Conservation (phyloP, 2,113 vertebrate genomes). For the Diglossa brunneiventris region DNA sequence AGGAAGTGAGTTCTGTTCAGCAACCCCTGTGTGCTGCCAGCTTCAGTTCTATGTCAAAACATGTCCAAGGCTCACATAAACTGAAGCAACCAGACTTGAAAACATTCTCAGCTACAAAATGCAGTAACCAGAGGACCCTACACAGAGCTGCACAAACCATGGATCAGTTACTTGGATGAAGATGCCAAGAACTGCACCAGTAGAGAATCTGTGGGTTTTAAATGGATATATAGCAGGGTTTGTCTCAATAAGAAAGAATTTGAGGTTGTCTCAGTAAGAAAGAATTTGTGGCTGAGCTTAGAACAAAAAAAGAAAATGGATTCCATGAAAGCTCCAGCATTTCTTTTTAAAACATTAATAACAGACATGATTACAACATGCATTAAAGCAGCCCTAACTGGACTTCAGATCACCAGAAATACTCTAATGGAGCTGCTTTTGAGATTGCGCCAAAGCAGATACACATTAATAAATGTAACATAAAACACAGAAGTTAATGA, state of each 20-base stretch:
- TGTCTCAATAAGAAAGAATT: background rate
- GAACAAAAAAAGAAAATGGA: background rate
- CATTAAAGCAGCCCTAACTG: background rate
- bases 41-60: background rate
- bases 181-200: background rate
- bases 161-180: background rate
- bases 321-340: background rate
- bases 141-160: background rate
- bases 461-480: background rate
- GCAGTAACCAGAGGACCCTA: background rate
- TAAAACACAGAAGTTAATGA: background rate
- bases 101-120: background rate
- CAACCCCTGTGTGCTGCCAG: background rate
- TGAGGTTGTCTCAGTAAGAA: background rate
- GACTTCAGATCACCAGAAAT: background rate
- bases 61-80: background rate
- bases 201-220: background rate
- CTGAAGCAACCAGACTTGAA: background rate
- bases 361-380: background rate
- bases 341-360: background rate
- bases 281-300: background rate
- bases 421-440: background rate
- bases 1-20: background rate
- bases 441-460: background rate
- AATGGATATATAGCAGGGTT: background rate